A percentile compares a stretch with the other conserved stretches of the same genome.
Evolutionary conservation across 2,888 invertebrate genomes (phyloP).

Genomic region (Cecidostiba fungosa): DNA sequence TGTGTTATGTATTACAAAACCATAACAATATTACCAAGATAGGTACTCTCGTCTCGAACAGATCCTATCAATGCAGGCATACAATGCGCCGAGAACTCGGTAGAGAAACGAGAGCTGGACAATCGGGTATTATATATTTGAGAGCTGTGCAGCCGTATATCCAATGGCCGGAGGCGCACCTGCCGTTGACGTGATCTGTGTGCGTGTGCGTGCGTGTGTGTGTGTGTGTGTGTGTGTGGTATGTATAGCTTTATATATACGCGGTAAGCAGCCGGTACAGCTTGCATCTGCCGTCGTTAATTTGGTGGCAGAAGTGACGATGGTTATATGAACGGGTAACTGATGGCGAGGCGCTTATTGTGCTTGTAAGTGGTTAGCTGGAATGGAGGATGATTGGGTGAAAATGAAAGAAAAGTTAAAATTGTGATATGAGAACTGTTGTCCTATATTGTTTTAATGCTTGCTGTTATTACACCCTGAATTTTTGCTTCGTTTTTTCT

Average conservation of each 20-base stretch:
- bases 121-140: slow-evolving; percentile 12
- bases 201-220: no score
- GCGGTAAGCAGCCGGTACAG: neutral
- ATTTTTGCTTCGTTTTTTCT: neutral
- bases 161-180: neutral
- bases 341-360: neutral
- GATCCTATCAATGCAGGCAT: neutral
- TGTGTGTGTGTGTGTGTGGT: no score
- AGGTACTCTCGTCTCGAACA: neutral
- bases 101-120: neutral
- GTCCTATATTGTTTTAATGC: no score
- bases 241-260: neutral
- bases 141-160: neutral
- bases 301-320: neutral
- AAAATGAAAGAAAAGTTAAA: neutral
- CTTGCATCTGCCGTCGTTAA: neutral
- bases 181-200: neutral
- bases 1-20: no score
- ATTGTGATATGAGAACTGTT: no score
- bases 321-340: neutral
- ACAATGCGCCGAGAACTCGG: no score
- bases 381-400: neutral
- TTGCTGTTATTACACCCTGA: neutral
- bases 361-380: neutral
- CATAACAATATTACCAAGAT: no score